Percentiles rank a stretch among this genome's conserved stretches.
These are phyloP conservation scores for Sarcophilus harrisii DNA, from an alignment of 2,797 vertebrate genomes.

Conservation along the genomic window DNA sequence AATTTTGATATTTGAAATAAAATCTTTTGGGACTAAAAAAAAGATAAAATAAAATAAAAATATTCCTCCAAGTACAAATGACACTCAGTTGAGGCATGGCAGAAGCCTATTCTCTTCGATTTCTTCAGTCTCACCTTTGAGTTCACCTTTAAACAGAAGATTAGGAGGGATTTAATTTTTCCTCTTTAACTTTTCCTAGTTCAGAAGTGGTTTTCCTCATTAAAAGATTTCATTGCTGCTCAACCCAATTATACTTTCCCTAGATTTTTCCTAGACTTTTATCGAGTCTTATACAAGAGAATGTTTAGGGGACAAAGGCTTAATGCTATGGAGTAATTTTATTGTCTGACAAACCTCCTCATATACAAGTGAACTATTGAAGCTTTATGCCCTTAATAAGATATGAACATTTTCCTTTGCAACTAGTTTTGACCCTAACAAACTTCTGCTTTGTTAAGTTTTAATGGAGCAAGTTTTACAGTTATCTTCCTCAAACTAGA, in stretches of 20 bases:
- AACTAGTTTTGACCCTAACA: background rate
- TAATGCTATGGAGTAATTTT: background rate
- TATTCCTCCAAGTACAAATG: background rate
- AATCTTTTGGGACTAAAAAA: too few relatives aligned
- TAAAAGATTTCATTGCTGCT: background rate
- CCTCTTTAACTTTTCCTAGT: background rate
- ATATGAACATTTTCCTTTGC: background rate
- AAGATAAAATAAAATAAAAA: background rate
- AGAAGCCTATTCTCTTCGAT: background rate
- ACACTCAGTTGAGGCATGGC: too few relatives aligned
- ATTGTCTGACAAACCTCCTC: background rate
- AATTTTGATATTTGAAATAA: too few relatives aligned
- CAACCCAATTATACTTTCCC: background rate
- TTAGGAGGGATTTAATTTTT: background rate
- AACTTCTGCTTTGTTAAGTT: background rate
- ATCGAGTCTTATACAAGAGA: background rate
- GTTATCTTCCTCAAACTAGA: background rate
- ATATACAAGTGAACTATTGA: background rate
- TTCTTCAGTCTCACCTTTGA: background rate
- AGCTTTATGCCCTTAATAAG: background rate
- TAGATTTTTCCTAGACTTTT: background rate
- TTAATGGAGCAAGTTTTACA: background rate
- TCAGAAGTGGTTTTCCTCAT: background rate
- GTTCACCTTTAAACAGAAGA: background rate
- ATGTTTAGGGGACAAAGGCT: background rate